A percentile compares a stretch with the other conserved stretches of the same genome.
Evolutionary conservation across 2,113 vertebrate genomes (phyloP).

Genomic region (Toxotes chatareus): DNA sequence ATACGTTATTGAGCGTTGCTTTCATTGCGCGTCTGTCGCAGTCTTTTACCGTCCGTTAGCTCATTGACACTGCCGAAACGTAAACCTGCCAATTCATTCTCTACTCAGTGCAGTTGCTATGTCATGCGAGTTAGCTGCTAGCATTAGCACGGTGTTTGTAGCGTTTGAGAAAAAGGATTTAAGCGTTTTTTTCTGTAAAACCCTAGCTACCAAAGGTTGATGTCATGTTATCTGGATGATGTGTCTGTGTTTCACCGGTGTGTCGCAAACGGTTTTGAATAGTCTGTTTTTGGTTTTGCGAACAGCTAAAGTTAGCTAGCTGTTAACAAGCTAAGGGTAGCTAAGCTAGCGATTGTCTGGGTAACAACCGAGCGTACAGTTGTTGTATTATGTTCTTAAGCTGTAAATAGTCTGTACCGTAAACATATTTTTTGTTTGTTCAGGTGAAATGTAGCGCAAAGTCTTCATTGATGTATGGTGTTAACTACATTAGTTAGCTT

Average conservation of each 20-base stretch:
- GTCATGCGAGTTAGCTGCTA: slow-evolving; percentile 73
- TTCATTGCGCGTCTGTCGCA: fast-evolving
- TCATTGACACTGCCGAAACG: neutral
- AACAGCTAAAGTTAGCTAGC: slow-evolving; percentile 7
- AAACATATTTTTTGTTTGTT: neutral
- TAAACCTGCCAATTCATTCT: slow-evolving; percentile 83
- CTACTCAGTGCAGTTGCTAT: slow-evolving; percentile 55
- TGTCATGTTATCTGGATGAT: neutral
- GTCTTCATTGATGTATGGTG: neutral
- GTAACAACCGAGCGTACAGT: neutral
- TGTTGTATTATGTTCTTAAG: neutral
- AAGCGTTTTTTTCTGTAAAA: neutral
- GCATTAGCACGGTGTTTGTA: slow-evolving; percentile 44
- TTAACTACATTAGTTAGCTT: neutral
- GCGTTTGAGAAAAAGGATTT: neutral
- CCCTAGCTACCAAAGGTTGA: fast-evolving
- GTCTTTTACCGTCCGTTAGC: neutral
- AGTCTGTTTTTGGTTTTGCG: fast-evolving
- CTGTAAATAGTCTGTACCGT: neutral
- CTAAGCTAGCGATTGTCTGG: slow-evolving; percentile 19
- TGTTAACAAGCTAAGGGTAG: neutral
- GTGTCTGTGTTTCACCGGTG: neutral
- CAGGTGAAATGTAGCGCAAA: neutral
- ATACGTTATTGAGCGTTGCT: fast-evolving
- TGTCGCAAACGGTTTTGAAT: fast-evolving